phyloP scores from a whole-genome alignment of 1,140 invertebrate genomes.

The Cepaea nemoralis region DNA sequence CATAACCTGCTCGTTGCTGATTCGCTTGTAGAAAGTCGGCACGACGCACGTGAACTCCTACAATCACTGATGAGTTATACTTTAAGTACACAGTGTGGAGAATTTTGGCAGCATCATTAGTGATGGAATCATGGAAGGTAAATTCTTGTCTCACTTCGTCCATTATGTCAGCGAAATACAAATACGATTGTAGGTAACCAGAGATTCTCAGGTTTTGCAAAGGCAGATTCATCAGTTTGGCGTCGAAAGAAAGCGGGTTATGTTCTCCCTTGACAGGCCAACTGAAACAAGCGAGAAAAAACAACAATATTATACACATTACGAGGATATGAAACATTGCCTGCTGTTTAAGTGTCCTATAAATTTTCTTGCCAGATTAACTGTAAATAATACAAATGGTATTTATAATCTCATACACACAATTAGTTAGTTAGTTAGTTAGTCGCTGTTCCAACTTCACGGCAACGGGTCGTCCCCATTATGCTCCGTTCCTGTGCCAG shows the following conservation, averaged over 20 bases:
- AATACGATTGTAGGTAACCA: constrained; percentile 45
- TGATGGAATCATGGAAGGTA: not conserved
- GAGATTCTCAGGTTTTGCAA: constrained; percentile 22
- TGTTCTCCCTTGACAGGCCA: not conserved
- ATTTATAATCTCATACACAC: no score
- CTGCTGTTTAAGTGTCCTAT: no score
- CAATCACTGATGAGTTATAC: not conserved
- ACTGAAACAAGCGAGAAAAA: not conserved
- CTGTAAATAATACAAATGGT: no score
- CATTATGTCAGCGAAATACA: constrained; percentile 42
- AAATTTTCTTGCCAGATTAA: no score
- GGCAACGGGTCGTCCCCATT: no score
- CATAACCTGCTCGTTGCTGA: no score
- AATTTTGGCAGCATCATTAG: not conserved
- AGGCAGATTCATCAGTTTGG: not conserved
- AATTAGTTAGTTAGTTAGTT: no score
- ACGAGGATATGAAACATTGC: no score
- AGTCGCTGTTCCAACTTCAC: no score
- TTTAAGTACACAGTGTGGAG: not conserved
- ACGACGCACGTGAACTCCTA: constrained; percentile 45
- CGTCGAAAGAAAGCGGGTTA: constrained; percentile 16
- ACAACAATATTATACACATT: no score
- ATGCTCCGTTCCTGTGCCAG: no score
- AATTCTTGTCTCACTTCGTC: constrained; percentile 26
- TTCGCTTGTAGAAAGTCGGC: constrained; percentile 40